phyloP scores from a whole-genome alignment of 1,140 invertebrate genomes.

The Brachystomella parvula region DNA sequence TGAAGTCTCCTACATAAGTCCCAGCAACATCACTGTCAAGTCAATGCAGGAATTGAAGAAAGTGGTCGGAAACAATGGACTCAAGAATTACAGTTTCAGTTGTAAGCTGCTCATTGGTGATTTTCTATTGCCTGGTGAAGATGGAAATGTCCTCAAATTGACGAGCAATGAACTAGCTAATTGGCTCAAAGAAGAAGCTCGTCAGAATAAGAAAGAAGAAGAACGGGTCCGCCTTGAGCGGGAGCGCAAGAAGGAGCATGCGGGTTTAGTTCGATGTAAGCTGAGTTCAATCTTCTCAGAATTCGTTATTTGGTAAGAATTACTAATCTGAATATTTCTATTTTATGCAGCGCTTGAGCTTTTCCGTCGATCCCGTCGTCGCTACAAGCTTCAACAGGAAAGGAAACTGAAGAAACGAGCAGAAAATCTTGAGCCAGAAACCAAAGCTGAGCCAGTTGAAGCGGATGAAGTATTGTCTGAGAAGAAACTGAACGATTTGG shows the following conservation, averaged over 20 bases:
- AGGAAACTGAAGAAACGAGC: conserved; percentile 23
- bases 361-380: conserved; percentile 23
- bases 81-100: conserved; percentile 86
- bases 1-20: conserved; percentile 28
- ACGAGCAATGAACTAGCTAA: conserved; percentile 26
- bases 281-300: conserved; percentile 75
- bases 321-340: not conserved
- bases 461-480: conserved; percentile 37
- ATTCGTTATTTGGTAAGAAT: too few species aligned
- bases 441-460: conserved; percentile 17
- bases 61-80: conserved; percentile 48
- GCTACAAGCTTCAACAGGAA: conserved; percentile 25
- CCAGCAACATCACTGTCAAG: conserved; percentile 12
- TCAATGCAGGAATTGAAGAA: conserved; percentile 25
- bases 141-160: conserved; percentile 19
- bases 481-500: conserved; percentile 62
- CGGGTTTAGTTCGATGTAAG: conserved; percentile 45
- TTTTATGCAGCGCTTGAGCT: conserved; percentile 24
- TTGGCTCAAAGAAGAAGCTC: conserved; percentile 46
- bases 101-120: conserved; percentile 79
- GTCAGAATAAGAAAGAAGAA: conserved; percentile 45
- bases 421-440: conserved; percentile 12
- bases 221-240: conserved; percentile 26
- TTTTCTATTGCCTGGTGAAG: conserved; percentile 58
- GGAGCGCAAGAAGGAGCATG: conserved; percentile 28